Conservation (phyloP, 1,140 invertebrate genomes). For the Aphidius gifuensis region DNA sequence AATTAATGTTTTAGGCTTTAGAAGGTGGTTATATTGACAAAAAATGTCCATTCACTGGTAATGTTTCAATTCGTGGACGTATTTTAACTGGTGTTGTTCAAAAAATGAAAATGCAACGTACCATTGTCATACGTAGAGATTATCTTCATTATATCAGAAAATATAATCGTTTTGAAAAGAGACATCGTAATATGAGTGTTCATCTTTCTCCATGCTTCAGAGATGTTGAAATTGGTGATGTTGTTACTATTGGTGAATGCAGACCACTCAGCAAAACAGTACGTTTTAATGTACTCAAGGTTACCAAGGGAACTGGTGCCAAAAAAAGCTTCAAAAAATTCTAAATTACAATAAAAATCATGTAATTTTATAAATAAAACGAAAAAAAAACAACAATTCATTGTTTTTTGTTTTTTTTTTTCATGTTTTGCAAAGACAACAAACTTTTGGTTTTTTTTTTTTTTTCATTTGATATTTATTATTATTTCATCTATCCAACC, state of each 20-base stretch:
- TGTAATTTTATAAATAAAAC: too few relatives aligned
- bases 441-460: too few relatives aligned
- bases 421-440: too few relatives aligned
- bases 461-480: too few relatives aligned
- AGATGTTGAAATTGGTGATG: conserved; percentile 95
- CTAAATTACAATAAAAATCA: conserved; percentile 48
- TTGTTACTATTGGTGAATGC: conserved; percentile 98
- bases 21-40: conserved; percentile 99
- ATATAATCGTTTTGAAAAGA: conserved; percentile 98
- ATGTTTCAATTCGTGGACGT: conserved; percentile 95
- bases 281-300: conserved; percentile 97
- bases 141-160: conserved; percentile 98
- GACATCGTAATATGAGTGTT: conserved; percentile 98
- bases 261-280: conserved; percentile 98
- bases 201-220: conserved; percentile 99
- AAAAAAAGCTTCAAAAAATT: conserved; percentile 96
- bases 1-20: too few relatives aligned
- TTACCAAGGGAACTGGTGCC: conserved; percentile 87
- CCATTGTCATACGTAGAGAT: conserved; percentile 96
- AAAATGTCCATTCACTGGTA: conserved; percentile 99
- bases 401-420: too few relatives aligned
- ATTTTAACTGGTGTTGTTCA: conserved; percentile 94
- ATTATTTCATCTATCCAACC: too few relatives aligned
- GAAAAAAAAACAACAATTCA: too few relatives aligned
- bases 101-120: conserved; percentile 99